These are phyloP conservation scores for Crotophaga sulcirostris DNA, from an alignment of 2,113 vertebrate species.

Conservation along the genomic window DNA sequence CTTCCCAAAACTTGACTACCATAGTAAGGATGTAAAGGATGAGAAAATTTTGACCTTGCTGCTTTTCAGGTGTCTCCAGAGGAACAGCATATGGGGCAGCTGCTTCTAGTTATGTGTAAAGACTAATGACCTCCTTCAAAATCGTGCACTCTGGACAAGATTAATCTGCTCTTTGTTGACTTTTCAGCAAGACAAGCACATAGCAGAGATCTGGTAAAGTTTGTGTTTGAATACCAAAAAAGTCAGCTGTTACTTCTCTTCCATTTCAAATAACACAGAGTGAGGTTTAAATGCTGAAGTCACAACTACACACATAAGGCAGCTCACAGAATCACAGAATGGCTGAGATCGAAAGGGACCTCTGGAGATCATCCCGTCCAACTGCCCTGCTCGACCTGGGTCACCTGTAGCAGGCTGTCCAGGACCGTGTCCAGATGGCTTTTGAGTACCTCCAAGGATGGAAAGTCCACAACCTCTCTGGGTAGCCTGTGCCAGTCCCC, in stretches of 20 bases:
- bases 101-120: background rate
- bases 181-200: conserved; percentile 32
- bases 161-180: conserved; percentile 13
- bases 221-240: conserved; percentile 18
- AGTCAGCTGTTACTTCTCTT: background rate
- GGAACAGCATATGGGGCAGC: background rate
- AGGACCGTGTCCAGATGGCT: background rate
- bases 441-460: background rate
- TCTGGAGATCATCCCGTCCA: background rate
- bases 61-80: background rate
- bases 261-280: background rate
- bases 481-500: background rate
- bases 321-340: background rate
- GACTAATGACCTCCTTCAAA: background rate
- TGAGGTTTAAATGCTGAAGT: background rate
- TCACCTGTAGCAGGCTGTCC: background rate
- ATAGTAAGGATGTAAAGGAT: background rate
- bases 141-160: background rate
- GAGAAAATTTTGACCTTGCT: background rate
- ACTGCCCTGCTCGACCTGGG: background rate
- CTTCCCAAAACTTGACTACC: background rate
- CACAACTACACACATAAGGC: background rate
- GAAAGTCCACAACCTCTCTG: background rate
- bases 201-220: background rate
- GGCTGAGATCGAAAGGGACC: background rate